Evolutionary conservation across 1,140 invertebrate species (phyloP), one percentile per base, ranked within the genome.

Genomic region (Drosophila seguyi): DNA sequence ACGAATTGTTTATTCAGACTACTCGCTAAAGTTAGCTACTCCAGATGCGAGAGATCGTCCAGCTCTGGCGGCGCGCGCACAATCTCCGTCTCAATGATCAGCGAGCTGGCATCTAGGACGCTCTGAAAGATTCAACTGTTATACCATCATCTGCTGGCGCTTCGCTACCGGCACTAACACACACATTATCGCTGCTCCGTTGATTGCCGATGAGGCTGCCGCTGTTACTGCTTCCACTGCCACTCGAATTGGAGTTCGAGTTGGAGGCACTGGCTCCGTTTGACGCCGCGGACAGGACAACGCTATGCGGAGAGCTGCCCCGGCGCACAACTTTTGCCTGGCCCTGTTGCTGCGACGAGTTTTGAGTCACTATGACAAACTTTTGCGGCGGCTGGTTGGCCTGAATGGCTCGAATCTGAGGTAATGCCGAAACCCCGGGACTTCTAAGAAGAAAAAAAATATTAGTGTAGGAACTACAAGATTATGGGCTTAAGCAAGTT

Each of bases 21-120:
- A 63, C 55, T 25, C 29, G 22, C 44, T 79, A 79, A 48, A 4
- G 20, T 18, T 29, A 63, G 44, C 69, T 81, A 91, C 53, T 92
- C 91, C 85, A 92, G 75, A 79, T 92, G 91, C 38, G 91, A 88
- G 45, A 92, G 79, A 77, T 92, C 91, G 73, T 92, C 91, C 62
- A 79, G 75, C 59, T 88, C 85, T 39, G 91, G 91, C 55, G 91
- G 85, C 29, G 69, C 74, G 41, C 91, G 85, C 42, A 91, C 79
- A 34, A 91, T 75, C 76, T 92, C 91, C 59, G 91, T 91, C 73
- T 92, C 91, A 79, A 92, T 92, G 50, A 92, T 92, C 59, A 92
- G 72, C 18, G 91, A 87, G 79, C 69, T 91, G 55, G 71, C 75
- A 72, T 92, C 91, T 67, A 92, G 75, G 80, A 47, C 82, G 74